Conservation (phyloP, 2,888 invertebrate genomes). For the Hirtodrosophila confusa region DNA sequence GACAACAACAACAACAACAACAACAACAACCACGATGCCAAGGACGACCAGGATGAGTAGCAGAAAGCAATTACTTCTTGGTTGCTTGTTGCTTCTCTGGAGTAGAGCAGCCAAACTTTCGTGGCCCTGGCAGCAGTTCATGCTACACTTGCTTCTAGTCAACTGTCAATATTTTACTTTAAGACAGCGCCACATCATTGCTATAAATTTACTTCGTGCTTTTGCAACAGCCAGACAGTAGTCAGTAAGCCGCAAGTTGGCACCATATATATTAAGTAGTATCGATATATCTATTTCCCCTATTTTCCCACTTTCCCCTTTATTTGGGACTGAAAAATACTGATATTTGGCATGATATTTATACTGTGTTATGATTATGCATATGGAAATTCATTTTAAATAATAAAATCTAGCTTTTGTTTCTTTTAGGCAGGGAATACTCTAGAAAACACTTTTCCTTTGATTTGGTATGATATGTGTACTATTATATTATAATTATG, state of each 20-base stretch:
- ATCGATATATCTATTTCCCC: neutral
- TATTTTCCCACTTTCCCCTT: too few relatives aligned
- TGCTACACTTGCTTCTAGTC: constrained; percentile 72
- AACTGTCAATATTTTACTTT: constrained; percentile 80
- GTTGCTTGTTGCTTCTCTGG: constrained; percentile 67
- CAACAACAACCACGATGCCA: constrained; percentile 33
- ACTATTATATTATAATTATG: too few relatives aligned
- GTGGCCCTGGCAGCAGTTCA: constrained; percentile 62
- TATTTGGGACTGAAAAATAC: too few relatives aligned
- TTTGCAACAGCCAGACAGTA: constrained; percentile 31
- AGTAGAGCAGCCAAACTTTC: constrained; percentile 43
- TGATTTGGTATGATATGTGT: too few relatives aligned
- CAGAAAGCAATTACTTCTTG: constrained; percentile 79
- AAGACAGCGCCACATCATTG: constrained; percentile 76
- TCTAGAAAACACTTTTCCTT: neutral
- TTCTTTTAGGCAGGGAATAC: neutral
- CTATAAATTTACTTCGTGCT: constrained; percentile 72
- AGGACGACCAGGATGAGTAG: constrained; percentile 61
- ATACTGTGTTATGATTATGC: too few relatives aligned
- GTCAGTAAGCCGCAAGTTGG: constrained; percentile 15
- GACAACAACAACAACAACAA: constrained; percentile 3
- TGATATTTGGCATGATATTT: too few relatives aligned
- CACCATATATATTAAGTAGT: neutral
- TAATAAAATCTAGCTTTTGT: neutral
- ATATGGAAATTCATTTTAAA: neutral